Base-by-base conservation (phyloP, 1,140 invertebrate genomes). In the Stegodyphus mimosarum region DNA sequence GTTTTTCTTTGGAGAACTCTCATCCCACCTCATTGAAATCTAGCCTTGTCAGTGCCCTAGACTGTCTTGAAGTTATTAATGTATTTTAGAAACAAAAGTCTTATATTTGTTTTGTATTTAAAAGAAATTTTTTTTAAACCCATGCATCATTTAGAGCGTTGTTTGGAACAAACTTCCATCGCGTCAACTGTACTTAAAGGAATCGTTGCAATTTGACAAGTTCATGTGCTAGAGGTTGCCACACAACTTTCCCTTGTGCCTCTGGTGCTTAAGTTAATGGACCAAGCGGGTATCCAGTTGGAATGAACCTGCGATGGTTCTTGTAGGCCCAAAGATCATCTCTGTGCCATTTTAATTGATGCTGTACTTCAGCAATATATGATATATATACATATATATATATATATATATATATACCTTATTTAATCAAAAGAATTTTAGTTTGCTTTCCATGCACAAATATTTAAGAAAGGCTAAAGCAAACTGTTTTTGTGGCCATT, bases 351-450 rank as follows among this genome's bases (percentile, higher is more conserved):
- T 73, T 84, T 66, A 75, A 76, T 48, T 70, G 72, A 53, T 49
- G 50, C 63, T 67, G 64, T 67, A 67, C 63, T 64, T 83, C 77
- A 79, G 77, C 77, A 79, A 81, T 72, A 81, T 81, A 60, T 60
- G n/a, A 79, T 49, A 83, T 83, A 79, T 55, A 69, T 69, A 64
- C 70, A 83, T 66, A 74, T 67, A 64, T 53, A 53, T 49, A 49
- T 49, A 18, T 33, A 33, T 33, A 33, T 33, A 33, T 33, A 33
- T 33, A 33, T 33, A 33, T 72, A 83, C 80, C 80, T 84, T 75
- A 84, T 84, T 84, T 84, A 84, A 84, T 84, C 81, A 84, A 84
- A 83, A 83, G 60, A 79, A 17, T 33, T 55, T 60, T 63, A 17
- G 81, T 84, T 76, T 84, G 81, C 81, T 84, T 84, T 76, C 63